Evolutionary conservation across 2,888 invertebrate genomes (phyloP), one percentile per base, ranked within the genome.

Genomic region (Melolontha melolontha): DNA sequence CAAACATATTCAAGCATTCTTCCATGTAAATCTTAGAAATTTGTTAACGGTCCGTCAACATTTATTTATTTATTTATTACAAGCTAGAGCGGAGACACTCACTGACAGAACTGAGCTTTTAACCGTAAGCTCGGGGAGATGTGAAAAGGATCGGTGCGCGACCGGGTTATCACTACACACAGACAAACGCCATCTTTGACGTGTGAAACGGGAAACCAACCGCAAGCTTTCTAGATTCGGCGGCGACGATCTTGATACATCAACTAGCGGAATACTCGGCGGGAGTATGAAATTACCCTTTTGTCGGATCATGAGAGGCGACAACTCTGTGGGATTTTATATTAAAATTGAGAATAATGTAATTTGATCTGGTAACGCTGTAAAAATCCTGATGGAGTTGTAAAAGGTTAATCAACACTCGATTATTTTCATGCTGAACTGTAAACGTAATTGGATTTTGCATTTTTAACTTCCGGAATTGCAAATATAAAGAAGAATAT

Each of bases 231-330:
- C 47, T 16, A n/a, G 47, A 34, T 62, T 47, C 11, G n/a, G 44
- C 14, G 51, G 5, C 11, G 11, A 42, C 14, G 51, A 11, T 51
- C 14, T 10, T 17, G 27, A 57, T 22, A 27, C 11, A 41, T 10
- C 27, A 17, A 42, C 39, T 54, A 17, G 1, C 12, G 34, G 29
- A 39, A 34, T 42, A 39, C 59, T 29, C 59, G 34, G 10, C 4
- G 59, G 59, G 59, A 62, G 34, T 62, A 62, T 62, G 59, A 29
- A 47, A 62, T 62, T 49, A 62, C 59, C 14, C 17, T 27, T 1
- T 34, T 47, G 42, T 39, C 11, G 27, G 27, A 47, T 47, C 16
- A 10, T 12, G 14, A 34, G 10, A 16, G 44, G 40, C 17, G 16
- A 5, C 34, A 34, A 8, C 47, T 47, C 12, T 34, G 29, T 34